Base-by-base conservation (phyloP, 2,888 invertebrate genomes). In the Campoletis raptor region DNA sequence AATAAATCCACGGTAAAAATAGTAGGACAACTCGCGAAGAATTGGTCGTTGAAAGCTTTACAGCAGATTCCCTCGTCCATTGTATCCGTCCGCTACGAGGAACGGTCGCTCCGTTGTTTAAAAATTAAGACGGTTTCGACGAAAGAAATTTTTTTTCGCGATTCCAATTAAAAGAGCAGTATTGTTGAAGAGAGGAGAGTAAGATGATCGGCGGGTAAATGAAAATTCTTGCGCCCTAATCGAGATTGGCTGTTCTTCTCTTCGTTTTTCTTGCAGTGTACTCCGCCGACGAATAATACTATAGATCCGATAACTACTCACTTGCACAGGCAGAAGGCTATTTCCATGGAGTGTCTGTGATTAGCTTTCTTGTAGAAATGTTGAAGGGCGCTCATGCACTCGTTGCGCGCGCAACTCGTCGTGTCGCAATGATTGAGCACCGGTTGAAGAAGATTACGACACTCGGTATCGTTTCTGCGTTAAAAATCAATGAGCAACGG, bases 261-360 rank as follows among this genome's bases (percentile, higher is more conserved):
- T 10, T 36, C 7, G 64, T 37, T 30, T 21, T 66, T 66, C 64
- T 77, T 64, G 84, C 54, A 18, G 30, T 74, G 74, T 67, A 48
- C 18, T 48, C 15, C 74, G 74, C 81, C 81, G 69, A 86, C 84
- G 85, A 88, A 87, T 88, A 84, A 88, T 30, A 30, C 2, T 30
- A 83, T 81, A 72, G 77, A 73, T 66, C 72, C 77, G 83, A 89
- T 87, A n/a, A 30, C 30, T 88, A 96, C 97, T 96, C 95, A 98
- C 98, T 97, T 98, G 98, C 98, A 98, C 86, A 98, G 96, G 94
- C 98, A 98, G 95, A 98, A 98, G 90, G 98, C 98, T 91, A 98
- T 97, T 94, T 98, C 98, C 89, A 98, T 96, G 93, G 97, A 98
- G 96, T 98, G 97, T 90, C 96, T 97, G 89, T 97, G 97, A 82